A percentile compares a stretch with the other conserved stretches of the same genome.
Conservation (phyloP, 2,113 vertebrate species). For the Calidris pygmaea region DNA sequence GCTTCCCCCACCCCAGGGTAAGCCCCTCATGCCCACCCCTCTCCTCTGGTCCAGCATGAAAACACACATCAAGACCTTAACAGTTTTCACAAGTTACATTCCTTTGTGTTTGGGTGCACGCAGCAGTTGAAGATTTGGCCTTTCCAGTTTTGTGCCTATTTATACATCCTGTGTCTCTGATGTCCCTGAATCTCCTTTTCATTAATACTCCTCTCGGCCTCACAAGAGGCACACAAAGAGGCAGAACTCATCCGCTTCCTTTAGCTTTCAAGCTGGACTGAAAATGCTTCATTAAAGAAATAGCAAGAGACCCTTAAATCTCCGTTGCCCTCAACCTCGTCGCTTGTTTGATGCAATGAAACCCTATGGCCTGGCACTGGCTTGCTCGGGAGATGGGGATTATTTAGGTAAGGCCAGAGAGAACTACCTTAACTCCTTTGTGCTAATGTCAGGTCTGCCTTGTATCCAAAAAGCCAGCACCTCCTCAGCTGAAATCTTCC, state of each 20-base stretch:
- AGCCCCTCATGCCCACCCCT: neutral
- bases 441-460: accelerated
- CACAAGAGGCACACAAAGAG: neutral
- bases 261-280: neutral
- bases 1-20: neutral
- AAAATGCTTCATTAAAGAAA: neutral
- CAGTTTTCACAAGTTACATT: neutral
- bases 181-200: conserved; percentile 17
- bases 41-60: neutral
- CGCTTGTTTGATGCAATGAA: neutral
- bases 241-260: neutral
- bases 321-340: neutral
- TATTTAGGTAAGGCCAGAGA: neutral
- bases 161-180: neutral
- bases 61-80: neutral
- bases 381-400: neutral
- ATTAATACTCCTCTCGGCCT: neutral
- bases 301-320: neutral
- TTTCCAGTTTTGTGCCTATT: neutral
- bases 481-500: neutral
- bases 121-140: neutral
- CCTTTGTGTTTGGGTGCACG: neutral
- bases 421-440: neutral
- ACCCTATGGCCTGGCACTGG: neutral
- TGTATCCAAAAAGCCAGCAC: neutral